These are phyloP conservation scores for Odocoileus hemionus DNA, from an alignment of 2,113 vertebrate species.

Conservation along the genomic window DNA sequence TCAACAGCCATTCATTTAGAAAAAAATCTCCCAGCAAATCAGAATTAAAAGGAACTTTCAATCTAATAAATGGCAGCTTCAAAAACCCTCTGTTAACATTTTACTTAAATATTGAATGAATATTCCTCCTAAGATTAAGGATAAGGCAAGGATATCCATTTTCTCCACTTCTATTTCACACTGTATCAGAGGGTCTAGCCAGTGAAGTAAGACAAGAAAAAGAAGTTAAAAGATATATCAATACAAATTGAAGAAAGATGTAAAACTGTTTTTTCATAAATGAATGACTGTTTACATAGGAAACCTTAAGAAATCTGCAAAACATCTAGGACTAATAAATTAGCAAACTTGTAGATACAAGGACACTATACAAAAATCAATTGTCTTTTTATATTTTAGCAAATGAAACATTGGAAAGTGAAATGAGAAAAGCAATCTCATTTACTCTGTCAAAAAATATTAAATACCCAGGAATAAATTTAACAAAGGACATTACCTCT, in stretches of 20 bases:
- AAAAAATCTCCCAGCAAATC: background rate
- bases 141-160: background rate
- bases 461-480: constrained; percentile 28
- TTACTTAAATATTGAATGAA: background rate
- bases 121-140: background rate
- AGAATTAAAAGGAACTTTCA: background rate
- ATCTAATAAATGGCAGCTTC: background rate
- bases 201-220: background rate
- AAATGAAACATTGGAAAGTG: background rate
- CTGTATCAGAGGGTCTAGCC: background rate
- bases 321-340: constrained; percentile 15
- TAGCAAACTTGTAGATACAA: background rate
- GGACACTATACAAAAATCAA: constrained; percentile 21
- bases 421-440: constrained; percentile 44
- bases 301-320: background rate
- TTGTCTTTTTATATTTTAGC: constrained; percentile 24
- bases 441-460: constrained; percentile 39
- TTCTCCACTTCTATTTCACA: background rate
- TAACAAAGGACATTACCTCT: background rate
- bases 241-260: background rate
- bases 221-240: background rate
- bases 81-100: background rate
- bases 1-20: background rate
- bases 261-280: background rate
- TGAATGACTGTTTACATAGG: background rate